phyloP scores from a whole-genome alignment of 2,113 vertebrate genomes.

The Mixornis gularis region DNA sequence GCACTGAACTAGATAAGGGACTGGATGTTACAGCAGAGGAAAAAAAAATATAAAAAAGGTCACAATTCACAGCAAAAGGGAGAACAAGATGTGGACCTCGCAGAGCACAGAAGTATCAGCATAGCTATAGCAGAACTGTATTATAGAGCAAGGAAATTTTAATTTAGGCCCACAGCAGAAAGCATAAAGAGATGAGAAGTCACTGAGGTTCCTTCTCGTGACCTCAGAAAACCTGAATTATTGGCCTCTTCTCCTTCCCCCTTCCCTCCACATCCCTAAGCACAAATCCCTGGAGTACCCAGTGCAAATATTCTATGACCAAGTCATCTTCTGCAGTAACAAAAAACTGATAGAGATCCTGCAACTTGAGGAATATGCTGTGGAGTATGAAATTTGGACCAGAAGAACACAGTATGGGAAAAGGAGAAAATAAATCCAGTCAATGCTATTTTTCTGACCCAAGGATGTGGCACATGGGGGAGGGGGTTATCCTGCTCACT shows the following conservation, averaged over 20 bases:
- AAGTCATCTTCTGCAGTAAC: neutral
- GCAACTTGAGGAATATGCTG: neutral
- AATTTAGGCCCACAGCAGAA: neutral
- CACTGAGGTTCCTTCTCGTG: neutral
- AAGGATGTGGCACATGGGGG: neutral
- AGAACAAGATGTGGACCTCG: rapidly evolving
- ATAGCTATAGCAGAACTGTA: neutral
- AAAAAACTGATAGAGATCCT: neutral
- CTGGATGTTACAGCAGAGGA: rapidly evolving
- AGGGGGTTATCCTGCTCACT: neutral
- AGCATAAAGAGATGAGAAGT: neutral
- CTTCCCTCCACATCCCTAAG: neutral
- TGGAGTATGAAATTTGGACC: neutral
- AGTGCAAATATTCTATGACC: constrained; percentile 58
- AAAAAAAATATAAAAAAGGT: neutral
- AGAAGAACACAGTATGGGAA: neutral
- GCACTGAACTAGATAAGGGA: neutral
- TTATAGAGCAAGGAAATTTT: neutral
- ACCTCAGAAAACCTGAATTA: neutral
- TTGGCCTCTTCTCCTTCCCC: neutral
- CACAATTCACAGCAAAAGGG: neutral
- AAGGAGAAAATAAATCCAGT: constrained; percentile 1
- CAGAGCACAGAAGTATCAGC: neutral
- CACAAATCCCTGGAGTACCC: constrained; percentile 48
- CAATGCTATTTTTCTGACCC: neutral